Percentiles rank a stretch among this genome's conserved stretches.
These are phyloP conservation scores for Syncerus caffer DNA, from an alignment of 2,797 vertebrate species.

Conservation along the genomic window DNA sequence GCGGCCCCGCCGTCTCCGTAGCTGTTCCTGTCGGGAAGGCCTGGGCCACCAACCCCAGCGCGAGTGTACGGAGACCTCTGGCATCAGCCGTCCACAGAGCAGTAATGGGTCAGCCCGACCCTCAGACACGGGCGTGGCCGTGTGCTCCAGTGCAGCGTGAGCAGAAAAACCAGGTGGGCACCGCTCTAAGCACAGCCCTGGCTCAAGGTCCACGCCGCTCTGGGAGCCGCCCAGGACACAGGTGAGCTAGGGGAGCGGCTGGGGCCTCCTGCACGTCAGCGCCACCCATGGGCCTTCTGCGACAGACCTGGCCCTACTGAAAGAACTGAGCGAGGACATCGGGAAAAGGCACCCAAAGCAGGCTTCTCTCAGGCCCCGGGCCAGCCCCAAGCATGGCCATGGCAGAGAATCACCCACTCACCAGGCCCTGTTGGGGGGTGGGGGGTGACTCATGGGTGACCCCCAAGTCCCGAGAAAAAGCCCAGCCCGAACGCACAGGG, in stretches of 20 bases:
- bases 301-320: accelerated
- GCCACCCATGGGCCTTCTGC: not conserved
- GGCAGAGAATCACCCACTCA: not conserved
- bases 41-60: not conserved
- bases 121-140: accelerated
- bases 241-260: accelerated
- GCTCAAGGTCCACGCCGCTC: too few species aligned
- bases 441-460: too few species aligned
- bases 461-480: not conserved
- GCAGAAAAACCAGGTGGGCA: not conserved
- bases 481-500: not conserved
- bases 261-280: too few species aligned
- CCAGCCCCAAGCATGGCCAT: not conserved
- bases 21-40: not conserved
- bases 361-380: not conserved
- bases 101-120: not conserved
- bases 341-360: not conserved
- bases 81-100: not conserved
- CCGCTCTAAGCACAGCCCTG: not conserved
- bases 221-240: not conserved
- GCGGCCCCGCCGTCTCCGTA: not conserved
- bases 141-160: accelerated
- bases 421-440: not conserved
- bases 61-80: not conserved
- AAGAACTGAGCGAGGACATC: not conserved